Base-by-base conservation (phyloP, 2,888 invertebrate genomes). In the Chloroclysta siterata region DNA sequence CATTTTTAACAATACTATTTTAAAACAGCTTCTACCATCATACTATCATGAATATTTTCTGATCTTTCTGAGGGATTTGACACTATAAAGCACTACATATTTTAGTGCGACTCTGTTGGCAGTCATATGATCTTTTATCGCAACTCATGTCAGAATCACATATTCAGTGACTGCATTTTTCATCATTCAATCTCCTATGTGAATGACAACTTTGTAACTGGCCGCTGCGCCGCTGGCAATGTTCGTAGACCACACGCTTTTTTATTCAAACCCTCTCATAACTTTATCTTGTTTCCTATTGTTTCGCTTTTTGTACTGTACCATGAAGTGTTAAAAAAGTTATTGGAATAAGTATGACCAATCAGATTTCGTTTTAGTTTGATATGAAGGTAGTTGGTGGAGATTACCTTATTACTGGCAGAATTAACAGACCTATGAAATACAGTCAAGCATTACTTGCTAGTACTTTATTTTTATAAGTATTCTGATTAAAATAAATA, bases 91-190 rank as follows among this genome's bases (percentile, higher is more conserved):
- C 76, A 77, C 71, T 78, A 72, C 80, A 85, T 82, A 81, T 84
- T 83, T 77, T 73, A 82, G 73, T 60, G 60, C 60, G 62, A 69
- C 65, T 70, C 71, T 65, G 70, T 70, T 74, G 71, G 72, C 69
- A 79, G 77, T 76, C 67, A 71, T 66, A 70, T 71, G 77, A 78
- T 81, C 80, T 85, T 82, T 83, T 81, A 83, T 78, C 78, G 78
- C 75, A 69, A 77, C 76, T 80, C 72, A 74, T 76, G 78, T 77
- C 77, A 76, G 69, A 82, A 80, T 85, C 80, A 79, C 73, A 79
- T 83, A 87, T 87, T 85, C 84, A 81, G 77, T 70, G 77, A 65
- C 73, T 89, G 83, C 84, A 89, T 89, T 85, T 88, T 88, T 86
- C 82, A 88, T 82, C 78, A 83, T 81, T 83, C 84, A 87, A 86